These are phyloP conservation scores for Tetragonula carbonaria DNA, from an alignment of 2,888 invertebrate species.

Conservation along the genomic window DNA sequence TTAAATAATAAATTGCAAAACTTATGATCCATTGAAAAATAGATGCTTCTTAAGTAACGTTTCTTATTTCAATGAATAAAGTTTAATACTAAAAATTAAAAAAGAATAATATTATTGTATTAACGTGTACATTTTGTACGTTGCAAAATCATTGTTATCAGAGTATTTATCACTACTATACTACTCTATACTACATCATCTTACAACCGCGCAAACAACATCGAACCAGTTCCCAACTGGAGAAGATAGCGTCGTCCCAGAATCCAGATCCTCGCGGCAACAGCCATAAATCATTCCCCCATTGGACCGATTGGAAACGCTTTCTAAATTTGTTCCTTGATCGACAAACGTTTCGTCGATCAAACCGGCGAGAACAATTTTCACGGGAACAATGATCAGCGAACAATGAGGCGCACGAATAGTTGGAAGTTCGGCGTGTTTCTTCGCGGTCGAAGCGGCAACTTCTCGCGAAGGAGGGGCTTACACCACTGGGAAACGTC, in stretches of 20 bases:
- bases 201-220: no score
- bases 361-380: not conserved
- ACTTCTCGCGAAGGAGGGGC: conserved; percentile 37
- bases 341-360: not conserved
- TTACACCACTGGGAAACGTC: conserved; percentile 22
- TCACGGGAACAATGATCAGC: conserved; percentile 16
- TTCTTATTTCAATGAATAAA: no score
- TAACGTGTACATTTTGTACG: no score
- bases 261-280: not conserved
- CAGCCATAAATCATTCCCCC: not conserved
- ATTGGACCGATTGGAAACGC: not conserved
- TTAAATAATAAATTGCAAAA: no score
- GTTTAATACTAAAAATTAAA: no score
- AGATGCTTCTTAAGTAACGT: no score
- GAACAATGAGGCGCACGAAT: conserved; percentile 1
- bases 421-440: conserved; percentile 12
- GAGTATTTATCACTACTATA: no score
- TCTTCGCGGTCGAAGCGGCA: not conserved
- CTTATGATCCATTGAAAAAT: no score
- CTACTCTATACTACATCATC: no score
- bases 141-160: no score
- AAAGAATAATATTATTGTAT: no score
- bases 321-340: not conserved
- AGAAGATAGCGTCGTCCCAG: not conserved
- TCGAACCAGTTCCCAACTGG: not conserved